A percentile compares a stretch with the other conserved stretches of the same genome.
Evolutionary conservation across 1,140 invertebrate species (phyloP).

Genomic region (Lanistes nyassanus): DNA sequence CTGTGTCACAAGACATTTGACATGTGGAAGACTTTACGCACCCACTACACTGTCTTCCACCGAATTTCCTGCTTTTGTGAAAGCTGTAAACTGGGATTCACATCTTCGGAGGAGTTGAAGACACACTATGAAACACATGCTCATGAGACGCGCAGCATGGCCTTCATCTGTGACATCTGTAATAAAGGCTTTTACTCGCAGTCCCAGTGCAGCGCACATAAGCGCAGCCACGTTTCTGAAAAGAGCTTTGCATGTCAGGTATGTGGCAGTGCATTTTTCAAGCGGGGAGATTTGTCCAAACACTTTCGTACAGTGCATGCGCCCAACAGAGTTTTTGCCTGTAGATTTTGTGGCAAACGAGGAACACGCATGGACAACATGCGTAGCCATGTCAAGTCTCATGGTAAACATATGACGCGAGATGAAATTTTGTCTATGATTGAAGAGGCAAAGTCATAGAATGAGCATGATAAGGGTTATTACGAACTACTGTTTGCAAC

Average conservation of each 20-base stretch:
- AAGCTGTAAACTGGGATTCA: conserved; percentile 33
- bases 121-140: conserved; percentile 32
- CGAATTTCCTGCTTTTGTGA: conserved; percentile 35
- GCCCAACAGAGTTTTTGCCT: conserved; percentile 55
- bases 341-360: conserved; percentile 67
- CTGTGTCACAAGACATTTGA: conserved; percentile 35
- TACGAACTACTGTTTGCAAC: no score
- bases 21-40: conserved; percentile 32
- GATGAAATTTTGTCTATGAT: conserved; percentile 39
- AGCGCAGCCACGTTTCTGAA: conserved; percentile 69
- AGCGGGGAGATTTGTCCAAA: conserved; percentile 63
- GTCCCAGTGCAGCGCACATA: conserved; percentile 70
- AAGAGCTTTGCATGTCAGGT: conserved; percentile 71
- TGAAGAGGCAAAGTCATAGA: conserved; percentile 27
- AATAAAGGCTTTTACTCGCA: conserved; percentile 73
- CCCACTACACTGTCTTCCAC: conserved; percentile 35
- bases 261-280: conserved; percentile 67
- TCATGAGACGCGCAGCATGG: conserved; percentile 24
- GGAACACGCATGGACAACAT: conserved; percentile 70
- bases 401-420: conserved; percentile 46
- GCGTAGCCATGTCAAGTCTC: conserved; percentile 68
- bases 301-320: conserved; percentile 61
- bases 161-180: conserved; percentile 70
- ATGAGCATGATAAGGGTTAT: no score
- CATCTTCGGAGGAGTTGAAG: conserved; percentile 25